phyloP scores from a whole-genome alignment of 2,113 vertebrate species.

The Tapirus terrestris region DNA sequence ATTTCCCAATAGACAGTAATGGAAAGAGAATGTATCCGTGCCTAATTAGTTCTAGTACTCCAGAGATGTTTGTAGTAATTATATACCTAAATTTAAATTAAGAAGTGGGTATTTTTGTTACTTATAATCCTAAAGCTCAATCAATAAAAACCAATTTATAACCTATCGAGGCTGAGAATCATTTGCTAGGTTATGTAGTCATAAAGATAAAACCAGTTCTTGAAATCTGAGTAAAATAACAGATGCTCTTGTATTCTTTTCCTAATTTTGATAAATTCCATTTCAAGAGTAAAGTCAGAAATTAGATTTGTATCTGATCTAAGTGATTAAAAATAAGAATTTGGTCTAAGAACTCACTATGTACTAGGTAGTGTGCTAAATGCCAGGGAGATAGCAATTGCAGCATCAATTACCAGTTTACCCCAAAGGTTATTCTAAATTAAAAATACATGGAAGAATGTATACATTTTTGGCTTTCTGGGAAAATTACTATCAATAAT shows the following conservation, averaged over 20 bases:
- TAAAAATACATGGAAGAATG: slow-evolving; percentile 13
- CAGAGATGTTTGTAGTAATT: background rate
- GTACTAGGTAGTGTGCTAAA: background rate
- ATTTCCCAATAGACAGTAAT: background rate
- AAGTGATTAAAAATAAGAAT: background rate
- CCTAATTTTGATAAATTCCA: slow-evolving; percentile 39
- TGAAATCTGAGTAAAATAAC: slow-evolving; percentile 16
- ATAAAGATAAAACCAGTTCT: background rate
- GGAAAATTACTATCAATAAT: slow-evolving; percentile 7
- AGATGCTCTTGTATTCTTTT: background rate
- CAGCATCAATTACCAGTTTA: background rate
- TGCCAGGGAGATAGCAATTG: background rate
- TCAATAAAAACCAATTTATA: background rate
- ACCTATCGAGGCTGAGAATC: background rate
- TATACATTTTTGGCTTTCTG: slow-evolving; percentile 3
- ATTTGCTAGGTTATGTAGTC: background rate
- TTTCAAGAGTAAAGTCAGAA: slow-evolving; percentile 50
- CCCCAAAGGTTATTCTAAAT: background rate
- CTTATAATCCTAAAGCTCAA: background rate
- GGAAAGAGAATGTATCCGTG: background rate
- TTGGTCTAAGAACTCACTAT: background rate
- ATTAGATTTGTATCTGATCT: background rate
- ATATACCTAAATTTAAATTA: background rate
- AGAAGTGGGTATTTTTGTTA: background rate
- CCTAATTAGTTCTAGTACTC: background rate